Percentiles rank a stretch among this genome's conserved stretches.
These are phyloP conservation scores for Stylophora pistillata DNA, from an alignment of 64 coral and sea anemone species.

Conservation along the genomic window DNA sequence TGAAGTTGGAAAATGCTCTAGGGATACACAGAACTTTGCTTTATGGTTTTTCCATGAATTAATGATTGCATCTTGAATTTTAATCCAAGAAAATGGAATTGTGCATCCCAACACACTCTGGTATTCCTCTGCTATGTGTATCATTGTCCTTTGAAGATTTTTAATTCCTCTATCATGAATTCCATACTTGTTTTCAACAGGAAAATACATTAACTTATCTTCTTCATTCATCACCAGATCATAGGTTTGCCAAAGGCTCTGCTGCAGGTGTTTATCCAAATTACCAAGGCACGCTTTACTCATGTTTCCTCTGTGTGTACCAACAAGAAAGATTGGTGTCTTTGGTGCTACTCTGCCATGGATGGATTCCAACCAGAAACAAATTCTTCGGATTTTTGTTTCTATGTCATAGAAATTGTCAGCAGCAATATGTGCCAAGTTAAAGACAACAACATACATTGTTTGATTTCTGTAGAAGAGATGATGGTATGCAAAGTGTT, in stretches of 20 bases:
- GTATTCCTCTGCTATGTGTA: constrained; percentile 19
- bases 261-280: constrained; percentile 8
- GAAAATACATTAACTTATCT: constrained; percentile 44
- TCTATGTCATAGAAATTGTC: constrained; percentile 5
- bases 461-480: constrained; percentile 50
- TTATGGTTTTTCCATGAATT: not conserved
- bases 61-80: constrained; percentile 67
- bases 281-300: not conserved
- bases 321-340: constrained; percentile 71
- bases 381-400: constrained; percentile 17
- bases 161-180: constrained; percentile 32
- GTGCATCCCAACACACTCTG: not conserved
- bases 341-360: constrained; percentile 30
- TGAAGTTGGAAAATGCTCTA: constrained; percentile 36
- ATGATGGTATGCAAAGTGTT: constrained; percentile 61
- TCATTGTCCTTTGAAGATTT: constrained; percentile 12
- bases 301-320: constrained; percentile 56
- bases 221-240: constrained; percentile 38
- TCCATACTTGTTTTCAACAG: constrained; percentile 43
- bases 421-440: constrained; percentile 11
- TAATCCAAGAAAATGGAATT: constrained; percentile 74
- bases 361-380: constrained; percentile 70
- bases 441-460: constrained; percentile 62
- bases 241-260: constrained; percentile 45
- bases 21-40: constrained; percentile 4